Conservation (phyloP, 2,888 invertebrate genomes). For the Copidosoma aretas region DNA sequence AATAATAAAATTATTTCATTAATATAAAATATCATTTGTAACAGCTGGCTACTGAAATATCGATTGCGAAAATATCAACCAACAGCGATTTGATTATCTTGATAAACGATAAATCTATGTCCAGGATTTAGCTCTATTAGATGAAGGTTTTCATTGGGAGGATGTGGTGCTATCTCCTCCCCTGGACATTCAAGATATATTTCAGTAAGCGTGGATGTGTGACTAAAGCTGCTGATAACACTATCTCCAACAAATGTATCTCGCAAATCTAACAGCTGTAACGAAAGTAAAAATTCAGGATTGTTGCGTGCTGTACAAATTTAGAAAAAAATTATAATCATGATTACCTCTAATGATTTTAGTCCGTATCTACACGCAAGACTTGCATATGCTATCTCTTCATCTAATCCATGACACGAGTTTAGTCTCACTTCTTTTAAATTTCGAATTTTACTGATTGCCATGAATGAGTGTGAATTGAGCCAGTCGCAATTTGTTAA, state of each 20-base stretch:
- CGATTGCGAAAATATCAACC: slow-evolving; percentile 1
- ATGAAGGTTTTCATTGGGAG: not conserved
- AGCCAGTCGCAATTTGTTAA: slow-evolving; percentile 79
- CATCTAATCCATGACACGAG: slow-evolving; percentile 72
- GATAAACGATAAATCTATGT: slow-evolving; percentile 39
- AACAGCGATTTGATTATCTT: slow-evolving; percentile 33
- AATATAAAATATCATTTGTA: not conserved
- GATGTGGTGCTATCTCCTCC: slow-evolving; percentile 30
- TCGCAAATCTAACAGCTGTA: slow-evolving; percentile 66
- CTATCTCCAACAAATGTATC: slow-evolving; percentile 68
- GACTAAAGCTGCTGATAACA: slow-evolving; percentile 68
- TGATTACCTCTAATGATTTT: slow-evolving; percentile 66
- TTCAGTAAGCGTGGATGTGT: slow-evolving; percentile 64
- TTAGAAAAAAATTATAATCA: slow-evolving; percentile 1
- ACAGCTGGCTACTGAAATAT: not conserved
- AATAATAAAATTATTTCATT: slow-evolving; percentile 18
- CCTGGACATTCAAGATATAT: slow-evolving; percentile 65
- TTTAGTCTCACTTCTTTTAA: slow-evolving; percentile 71
- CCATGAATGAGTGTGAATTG: slow-evolving; percentile 74
- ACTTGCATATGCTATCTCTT: slow-evolving; percentile 79
- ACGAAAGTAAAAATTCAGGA: slow-evolving; percentile 32
- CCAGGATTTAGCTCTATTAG: slow-evolving; percentile 5
- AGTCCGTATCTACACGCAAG: slow-evolving; percentile 78
- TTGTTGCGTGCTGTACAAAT: not conserved
- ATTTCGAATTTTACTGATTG: slow-evolving; percentile 73